A percentile compares a stretch with the other conserved stretches of the same genome.
These are phyloP conservation scores for Chamaea fasciata DNA, from an alignment of 2,113 vertebrate genomes.

Conservation along the genomic window DNA sequence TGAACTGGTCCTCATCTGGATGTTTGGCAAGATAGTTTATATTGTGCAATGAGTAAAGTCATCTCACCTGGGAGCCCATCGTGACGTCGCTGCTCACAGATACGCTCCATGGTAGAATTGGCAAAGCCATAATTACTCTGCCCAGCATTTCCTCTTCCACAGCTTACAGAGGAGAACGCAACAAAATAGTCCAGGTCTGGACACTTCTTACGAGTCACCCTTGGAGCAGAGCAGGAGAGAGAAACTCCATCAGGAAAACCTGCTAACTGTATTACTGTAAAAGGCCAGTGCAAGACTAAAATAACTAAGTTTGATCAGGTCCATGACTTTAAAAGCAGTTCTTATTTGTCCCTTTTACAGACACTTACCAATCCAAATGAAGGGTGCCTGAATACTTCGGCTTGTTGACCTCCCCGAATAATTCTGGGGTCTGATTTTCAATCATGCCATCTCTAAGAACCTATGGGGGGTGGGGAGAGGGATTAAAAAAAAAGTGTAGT, in stretches of 20 bases:
- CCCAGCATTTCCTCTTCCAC: constrained; percentile 90
- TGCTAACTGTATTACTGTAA: accelerated
- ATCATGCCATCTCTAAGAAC: constrained; percentile 92
- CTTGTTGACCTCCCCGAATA: constrained; percentile 84
- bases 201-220: constrained; percentile 84
- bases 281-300: not conserved
- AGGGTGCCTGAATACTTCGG: constrained; percentile 89
- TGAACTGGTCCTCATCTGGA: not conserved
- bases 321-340: not conserved
- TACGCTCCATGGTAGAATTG: constrained; percentile 95
- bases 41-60: not conserved
- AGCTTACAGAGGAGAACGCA: constrained; percentile 94
- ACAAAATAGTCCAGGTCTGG: constrained; percentile 90
- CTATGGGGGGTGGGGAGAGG: constrained; percentile 16
- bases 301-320: not conserved
- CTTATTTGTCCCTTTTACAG: not conserved
- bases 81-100: constrained; percentile 85
- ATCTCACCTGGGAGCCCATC: constrained; percentile 81
- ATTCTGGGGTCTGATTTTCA: constrained; percentile 87
- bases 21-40: not conserved
- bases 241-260: not conserved
- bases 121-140: constrained; percentile 96
- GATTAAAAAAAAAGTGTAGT: not conserved
- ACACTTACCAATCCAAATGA: constrained; percentile 85
- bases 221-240: constrained; percentile 26